Percentiles rank a stretch among this genome's conserved stretches.
These are phyloP conservation scores for Mantis religiosa DNA, from an alignment of 2,888 invertebrate genomes.

Conservation along the genomic window DNA sequence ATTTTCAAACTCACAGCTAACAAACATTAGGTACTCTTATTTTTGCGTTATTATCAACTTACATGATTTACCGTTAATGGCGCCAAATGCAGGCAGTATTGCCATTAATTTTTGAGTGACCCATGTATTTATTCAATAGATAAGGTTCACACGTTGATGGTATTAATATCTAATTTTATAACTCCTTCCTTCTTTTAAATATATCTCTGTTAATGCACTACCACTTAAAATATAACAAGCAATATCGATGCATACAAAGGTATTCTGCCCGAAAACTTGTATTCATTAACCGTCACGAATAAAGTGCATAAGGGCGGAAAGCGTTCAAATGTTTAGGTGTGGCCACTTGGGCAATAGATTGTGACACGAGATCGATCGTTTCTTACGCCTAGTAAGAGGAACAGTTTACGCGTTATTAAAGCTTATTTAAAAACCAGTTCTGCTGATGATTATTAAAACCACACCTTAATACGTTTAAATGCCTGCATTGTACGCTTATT, in stretches of 20 bases:
- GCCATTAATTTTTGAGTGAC: too few relatives aligned
- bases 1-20: too few relatives aligned
- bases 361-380: background rate
- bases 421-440: background rate
- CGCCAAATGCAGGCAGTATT: too few relatives aligned
- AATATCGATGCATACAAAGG: background rate
- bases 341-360: background rate
- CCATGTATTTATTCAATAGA: too few relatives aligned
- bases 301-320: background rate
- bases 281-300: background rate
- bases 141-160: too few relatives aligned
- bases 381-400: background rate
- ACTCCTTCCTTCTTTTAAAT: too few relatives aligned
- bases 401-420: background rate
- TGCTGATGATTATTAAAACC: background rate
- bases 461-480: background rate
- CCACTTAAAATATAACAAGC: too few relatives aligned
- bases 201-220: too few relatives aligned
- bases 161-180: too few relatives aligned
- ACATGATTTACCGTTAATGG: too few relatives aligned
- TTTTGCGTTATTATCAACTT: too few relatives aligned
- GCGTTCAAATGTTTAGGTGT: background rate
- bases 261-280: background rate
- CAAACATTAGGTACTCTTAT: too few relatives aligned
- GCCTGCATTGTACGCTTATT: background rate